A percentile compares a stretch with the other conserved stretches of the same genome.
phyloP scores from a whole-genome alignment of 2,113 vertebrate genomes.

The Saimiri boliviensis region DNA sequence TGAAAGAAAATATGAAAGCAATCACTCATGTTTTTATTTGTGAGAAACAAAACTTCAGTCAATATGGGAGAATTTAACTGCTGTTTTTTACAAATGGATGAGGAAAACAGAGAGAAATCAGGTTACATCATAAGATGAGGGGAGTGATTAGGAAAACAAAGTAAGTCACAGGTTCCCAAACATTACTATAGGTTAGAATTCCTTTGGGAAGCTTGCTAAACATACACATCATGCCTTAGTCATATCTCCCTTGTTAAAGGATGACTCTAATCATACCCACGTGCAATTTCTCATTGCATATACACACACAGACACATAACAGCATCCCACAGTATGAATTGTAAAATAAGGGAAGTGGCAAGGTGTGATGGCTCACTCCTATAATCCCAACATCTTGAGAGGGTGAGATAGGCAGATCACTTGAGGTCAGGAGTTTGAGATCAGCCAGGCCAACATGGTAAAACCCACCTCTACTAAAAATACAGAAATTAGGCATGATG shows the following conservation, averaged over 20 bases:
- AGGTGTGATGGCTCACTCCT: too few species aligned
- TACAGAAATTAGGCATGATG: too few species aligned
- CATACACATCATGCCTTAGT: background rate
- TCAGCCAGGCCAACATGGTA: too few species aligned
- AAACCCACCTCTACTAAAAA: too few species aligned
- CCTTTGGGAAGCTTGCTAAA: background rate
- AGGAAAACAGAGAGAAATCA: background rate
- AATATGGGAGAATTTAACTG: conserved; percentile 13
- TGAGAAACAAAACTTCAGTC: conserved; percentile 33
- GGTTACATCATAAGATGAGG: background rate
- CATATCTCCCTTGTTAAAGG: background rate
- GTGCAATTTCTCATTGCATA: background rate
- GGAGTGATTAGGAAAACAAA: background rate
- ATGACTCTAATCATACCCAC: background rate
- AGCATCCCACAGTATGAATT: background rate
- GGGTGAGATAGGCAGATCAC: too few species aligned
- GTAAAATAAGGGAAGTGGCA: background rate
- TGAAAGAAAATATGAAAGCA: conserved; percentile 65
- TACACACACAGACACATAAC: background rate
- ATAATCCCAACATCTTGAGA: too few species aligned
- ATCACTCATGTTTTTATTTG: conserved; percentile 51
- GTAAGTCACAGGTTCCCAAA: background rate
- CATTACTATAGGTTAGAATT: background rate
- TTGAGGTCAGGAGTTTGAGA: too few species aligned
- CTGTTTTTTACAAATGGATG: background rate